A percentile compares a stretch with the other conserved stretches of the same genome.
Conservation (phyloP, 2,113 vertebrate genomes). For the Labrus mixtus region DNA sequence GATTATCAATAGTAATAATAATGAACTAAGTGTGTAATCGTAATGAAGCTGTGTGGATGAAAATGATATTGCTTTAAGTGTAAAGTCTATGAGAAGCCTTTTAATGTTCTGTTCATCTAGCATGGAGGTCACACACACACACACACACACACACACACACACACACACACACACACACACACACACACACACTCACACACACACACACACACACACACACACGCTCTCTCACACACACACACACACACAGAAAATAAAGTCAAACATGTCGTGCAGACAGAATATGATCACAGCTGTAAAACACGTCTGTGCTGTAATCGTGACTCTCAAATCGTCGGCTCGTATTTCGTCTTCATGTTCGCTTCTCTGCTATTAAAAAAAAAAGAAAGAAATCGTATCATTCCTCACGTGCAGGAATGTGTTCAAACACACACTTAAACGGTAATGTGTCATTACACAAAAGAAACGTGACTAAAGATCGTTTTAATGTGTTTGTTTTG, state of each 20-base stretch:
- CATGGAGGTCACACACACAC: too few species aligned
- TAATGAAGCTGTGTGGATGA: too few species aligned
- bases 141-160: too few species aligned
- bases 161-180: too few species aligned
- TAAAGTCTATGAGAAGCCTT: too few species aligned
- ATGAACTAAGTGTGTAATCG: too few species aligned
- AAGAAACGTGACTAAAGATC: conserved; percentile 34
- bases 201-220: too few species aligned
- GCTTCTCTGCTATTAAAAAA: conserved; percentile 8
- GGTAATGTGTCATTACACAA: background rate
- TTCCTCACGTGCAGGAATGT: conserved; percentile 7
- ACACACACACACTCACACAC: too few species aligned
- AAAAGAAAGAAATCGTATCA: conserved; percentile 2
- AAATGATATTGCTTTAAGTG: too few species aligned
- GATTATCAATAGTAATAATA: too few species aligned
- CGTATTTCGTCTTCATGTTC: conserved; percentile 17
- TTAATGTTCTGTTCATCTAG: too few species aligned
- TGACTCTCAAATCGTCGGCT: conserved; percentile 12
- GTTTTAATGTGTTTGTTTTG: conserved; percentile 20
- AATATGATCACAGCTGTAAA: conserved; percentile 17
- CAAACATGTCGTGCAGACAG: background rate
- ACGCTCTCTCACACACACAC: too few species aligned
- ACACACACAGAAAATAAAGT: background rate
- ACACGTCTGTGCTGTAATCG: conserved; percentile 31
- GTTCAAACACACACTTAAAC: conserved; percentile 8